Percentiles rank a stretch among this genome's conserved stretches.
Conservation (phyloP, 2,888 invertebrate genomes). For the Onchidella celtica region DNA sequence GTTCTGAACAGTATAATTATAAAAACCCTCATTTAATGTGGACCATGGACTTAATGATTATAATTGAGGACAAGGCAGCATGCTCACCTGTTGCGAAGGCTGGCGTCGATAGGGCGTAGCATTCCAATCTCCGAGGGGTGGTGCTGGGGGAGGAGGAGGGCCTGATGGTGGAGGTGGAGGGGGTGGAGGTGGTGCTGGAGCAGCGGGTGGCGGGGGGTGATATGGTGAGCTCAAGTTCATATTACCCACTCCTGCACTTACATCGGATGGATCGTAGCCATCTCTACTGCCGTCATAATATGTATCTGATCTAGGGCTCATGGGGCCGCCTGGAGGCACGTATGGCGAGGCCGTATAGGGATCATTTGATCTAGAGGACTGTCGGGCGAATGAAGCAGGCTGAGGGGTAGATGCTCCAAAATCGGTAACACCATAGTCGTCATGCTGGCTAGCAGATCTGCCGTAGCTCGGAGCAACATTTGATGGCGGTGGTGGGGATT, state of each 20-base stretch:
- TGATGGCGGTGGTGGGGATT: slow-evolving; percentile 24
- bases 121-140: slow-evolving; percentile 49
- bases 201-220: slow-evolving; percentile 50
- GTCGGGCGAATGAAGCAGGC: slow-evolving; percentile 32
- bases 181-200: slow-evolving; percentile 50
- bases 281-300: not conserved
- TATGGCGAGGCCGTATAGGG: slow-evolving; percentile 34
- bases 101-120: slow-evolving; percentile 43
- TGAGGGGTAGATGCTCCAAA: slow-evolving; percentile 16
- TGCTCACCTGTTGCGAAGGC: slow-evolving; percentile 51
- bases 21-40: no score
- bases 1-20: no score
- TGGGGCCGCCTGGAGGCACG: not conserved
- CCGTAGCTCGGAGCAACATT: not conserved
- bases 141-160: slow-evolving; percentile 56
- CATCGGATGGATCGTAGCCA: slow-evolving; percentile 32
- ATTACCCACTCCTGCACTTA: slow-evolving; percentile 30
- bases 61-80: not conserved
- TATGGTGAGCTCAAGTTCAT: slow-evolving; percentile 18
- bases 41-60: no score
- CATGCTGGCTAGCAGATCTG: not conserved
- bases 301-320: slow-evolving; percentile 31
- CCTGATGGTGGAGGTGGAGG: slow-evolving; percentile 58
- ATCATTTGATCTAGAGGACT: slow-evolving; percentile 37
- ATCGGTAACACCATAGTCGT: slow-evolving; percentile 14